Evolutionary conservation across 2,113 vertebrate genomes (phyloP), one percentile per base, ranked within the genome.

Genomic region (Sphyrna mokarran): DNA sequence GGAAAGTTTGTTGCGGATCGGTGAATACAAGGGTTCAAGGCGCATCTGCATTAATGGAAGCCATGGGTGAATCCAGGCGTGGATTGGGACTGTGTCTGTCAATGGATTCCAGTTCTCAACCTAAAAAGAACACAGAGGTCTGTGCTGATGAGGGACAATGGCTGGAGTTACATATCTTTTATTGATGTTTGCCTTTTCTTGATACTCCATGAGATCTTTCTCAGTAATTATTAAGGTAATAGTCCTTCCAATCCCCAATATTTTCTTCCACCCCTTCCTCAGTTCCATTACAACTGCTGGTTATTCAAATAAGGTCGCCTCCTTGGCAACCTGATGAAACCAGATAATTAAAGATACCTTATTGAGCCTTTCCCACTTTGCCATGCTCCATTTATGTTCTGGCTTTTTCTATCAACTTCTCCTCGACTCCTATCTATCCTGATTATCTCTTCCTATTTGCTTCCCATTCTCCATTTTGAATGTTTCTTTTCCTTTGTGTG

Each of bases 1-100:
- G 8, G 99, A 97, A 78, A 99, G 98, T 96, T 99, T 99, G 97
- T 98, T 99, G 33, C 99, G 98, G 97, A 99, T 99, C 9, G 99
- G 99, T 0, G 99, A 98, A 91, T 99, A 99, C 0, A 99, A 98
- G 0, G 99, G 99, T 96, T 99, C 99, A 0, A 99, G 96, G 0
- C 98, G 98, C 0, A 98, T 97, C 96, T 98, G 99, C 97, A 99
- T 99, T 89, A 99, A 97, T 1, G 98, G 99, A 3, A 99, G 98
- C 99, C 99, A 99, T 0, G 99, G 99, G 85, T 99, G 99, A 96
- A 99, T 98, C 99, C 99, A 99, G 0, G 99, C 99, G 96, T 99
- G 99, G 97, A 99, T 99, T 0, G 99, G 99, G 29, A 99, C 99
- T 0, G 99, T 99, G 97, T 99, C 99, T 0, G 99, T 99, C 97